Percentiles rank a stretch among this genome's conserved stretches.
These are phyloP conservation scores for Chaetodon auriga DNA, from an alignment of 2,113 vertebrate species.

Conservation along the genomic window DNA sequence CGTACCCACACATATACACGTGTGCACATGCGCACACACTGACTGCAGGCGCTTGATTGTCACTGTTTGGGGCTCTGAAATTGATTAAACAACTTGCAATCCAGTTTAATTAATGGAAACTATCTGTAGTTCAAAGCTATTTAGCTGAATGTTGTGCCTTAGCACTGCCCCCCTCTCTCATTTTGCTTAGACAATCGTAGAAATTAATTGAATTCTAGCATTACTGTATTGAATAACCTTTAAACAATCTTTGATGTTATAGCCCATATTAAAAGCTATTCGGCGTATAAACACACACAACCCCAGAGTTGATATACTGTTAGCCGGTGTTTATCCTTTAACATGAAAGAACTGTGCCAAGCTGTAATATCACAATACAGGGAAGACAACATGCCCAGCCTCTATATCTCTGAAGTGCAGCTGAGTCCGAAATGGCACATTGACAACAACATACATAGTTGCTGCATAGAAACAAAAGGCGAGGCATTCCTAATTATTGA, in stretches of 20 bases:
- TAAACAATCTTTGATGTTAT: conserved; percentile 77
- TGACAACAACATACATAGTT: conserved; percentile 83
- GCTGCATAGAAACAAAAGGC: conserved; percentile 81
- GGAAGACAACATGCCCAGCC: conserved; percentile 74
- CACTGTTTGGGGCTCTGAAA: conserved; percentile 82
- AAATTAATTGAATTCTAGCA: conserved; percentile 79
- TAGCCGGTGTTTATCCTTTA: conserved; percentile 76
- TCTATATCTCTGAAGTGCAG: conserved; percentile 84
- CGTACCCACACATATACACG: neutral
- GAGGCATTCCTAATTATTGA: conserved; percentile 84
- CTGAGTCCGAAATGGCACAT: conserved; percentile 81
- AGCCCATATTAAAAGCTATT: conserved; percentile 68
- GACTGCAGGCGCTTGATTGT: conserved; percentile 75
- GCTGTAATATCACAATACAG: conserved; percentile 78
- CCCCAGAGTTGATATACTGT: conserved; percentile 71
- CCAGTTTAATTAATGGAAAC: conserved; percentile 82
- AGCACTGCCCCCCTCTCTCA: conserved; percentile 65
- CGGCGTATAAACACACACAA: conserved; percentile 62
- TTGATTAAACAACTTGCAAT: conserved; percentile 85
- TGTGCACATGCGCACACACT: conserved; percentile 18
- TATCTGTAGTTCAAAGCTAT: conserved; percentile 82
- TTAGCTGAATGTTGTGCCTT: conserved; percentile 75
- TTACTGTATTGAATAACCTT: conserved; percentile 71
- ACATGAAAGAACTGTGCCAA: conserved; percentile 76
- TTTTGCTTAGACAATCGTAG: conserved; percentile 74